Evolutionary conservation across 2,797 vertebrate genomes (phyloP).

Genomic region (Neosilurus hyrtlii): DNA sequence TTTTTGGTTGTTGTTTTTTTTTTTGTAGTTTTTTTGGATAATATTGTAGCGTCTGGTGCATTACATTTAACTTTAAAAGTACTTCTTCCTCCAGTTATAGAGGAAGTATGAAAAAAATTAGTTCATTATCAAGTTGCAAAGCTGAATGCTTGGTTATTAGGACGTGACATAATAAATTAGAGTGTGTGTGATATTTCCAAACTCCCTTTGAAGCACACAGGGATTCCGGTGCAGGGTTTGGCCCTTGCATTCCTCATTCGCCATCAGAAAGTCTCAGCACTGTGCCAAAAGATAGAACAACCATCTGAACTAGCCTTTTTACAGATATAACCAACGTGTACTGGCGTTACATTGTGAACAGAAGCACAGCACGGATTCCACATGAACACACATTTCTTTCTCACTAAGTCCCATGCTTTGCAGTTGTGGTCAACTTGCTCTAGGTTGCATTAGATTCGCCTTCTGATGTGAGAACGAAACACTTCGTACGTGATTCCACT

Average conservation of each 20-base stretch:
- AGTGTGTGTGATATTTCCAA: constrained; percentile 32
- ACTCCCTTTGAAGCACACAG: constrained; percentile 17
- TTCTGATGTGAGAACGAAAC: background rate
- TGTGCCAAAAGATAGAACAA: constrained; percentile 53
- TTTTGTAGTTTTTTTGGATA: too few species aligned
- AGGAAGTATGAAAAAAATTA: background rate
- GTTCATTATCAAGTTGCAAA: background rate
- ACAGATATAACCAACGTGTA: background rate
- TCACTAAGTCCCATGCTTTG: background rate
- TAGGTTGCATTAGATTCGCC: background rate
- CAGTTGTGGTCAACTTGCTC: too few species aligned
- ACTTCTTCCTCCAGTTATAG: background rate
- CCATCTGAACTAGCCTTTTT: background rate
- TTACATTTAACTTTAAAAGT: background rate
- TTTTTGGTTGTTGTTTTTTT: too few species aligned
- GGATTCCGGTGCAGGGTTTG: constrained; percentile 48
- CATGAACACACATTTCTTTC: background rate
- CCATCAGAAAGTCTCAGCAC: constrained; percentile 51
- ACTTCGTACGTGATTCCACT: too few species aligned
- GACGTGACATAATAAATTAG: background rate
- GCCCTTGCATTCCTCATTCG: constrained; percentile 57
- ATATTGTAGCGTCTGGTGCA: background rate
- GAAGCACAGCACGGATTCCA: background rate
- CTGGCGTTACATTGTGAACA: background rate
- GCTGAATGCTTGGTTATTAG: background rate